phyloP scores from a whole-genome alignment of 1,140 invertebrate genomes.

The Cydia amplana region DNA sequence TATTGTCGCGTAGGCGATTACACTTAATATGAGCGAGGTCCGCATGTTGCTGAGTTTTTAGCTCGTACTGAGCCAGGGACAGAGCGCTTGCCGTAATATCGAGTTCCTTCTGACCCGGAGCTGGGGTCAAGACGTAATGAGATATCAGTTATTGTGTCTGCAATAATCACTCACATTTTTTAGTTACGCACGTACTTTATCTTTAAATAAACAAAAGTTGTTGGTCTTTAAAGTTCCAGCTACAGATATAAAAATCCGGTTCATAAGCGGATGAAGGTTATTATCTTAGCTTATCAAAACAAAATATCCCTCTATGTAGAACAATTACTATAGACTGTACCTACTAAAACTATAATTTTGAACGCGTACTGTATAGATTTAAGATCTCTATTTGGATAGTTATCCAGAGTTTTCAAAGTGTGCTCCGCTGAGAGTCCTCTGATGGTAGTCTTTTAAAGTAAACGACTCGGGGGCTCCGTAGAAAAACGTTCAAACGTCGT shows the following conservation, averaged over 20 bases:
- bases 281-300: no score
- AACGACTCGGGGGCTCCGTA: no score
- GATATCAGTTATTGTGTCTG: constrained; percentile 32
- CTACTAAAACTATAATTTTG: no score
- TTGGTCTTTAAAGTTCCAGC: not conserved
- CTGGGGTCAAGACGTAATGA: constrained; percentile 26
- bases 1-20: not conserved
- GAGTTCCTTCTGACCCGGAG: constrained; percentile 29
- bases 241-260: constrained; percentile 10
- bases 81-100: constrained; percentile 28
- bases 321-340: no score
- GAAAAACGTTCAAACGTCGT: no score
- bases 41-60: constrained; percentile 26
- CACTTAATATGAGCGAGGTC: not conserved
- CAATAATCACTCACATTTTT: not conserved
- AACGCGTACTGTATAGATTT: no score
- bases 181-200: constrained; percentile 17
- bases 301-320: no score
- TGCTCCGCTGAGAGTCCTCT: no score
- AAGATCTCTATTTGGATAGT: no score
- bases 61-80: constrained; percentile 28
- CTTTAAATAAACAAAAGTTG: constrained; percentile 18
- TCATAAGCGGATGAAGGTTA: not conserved
- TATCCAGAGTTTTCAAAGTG: no score
- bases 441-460: no score